Base-by-base conservation (phyloP, 2,888 invertebrate species). In the Cryptocheilus praepositus region DNA sequence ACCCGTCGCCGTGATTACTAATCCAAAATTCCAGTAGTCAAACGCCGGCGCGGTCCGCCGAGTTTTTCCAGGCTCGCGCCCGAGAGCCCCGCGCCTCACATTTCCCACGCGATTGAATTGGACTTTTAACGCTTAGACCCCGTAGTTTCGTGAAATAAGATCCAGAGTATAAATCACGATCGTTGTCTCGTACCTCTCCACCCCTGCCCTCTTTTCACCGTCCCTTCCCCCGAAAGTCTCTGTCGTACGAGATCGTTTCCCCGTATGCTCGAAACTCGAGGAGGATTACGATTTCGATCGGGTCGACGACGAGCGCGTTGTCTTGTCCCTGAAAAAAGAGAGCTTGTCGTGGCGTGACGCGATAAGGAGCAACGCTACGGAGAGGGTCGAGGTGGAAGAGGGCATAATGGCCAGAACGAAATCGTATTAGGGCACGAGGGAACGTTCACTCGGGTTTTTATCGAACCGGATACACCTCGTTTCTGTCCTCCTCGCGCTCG, bases 371-470 rank as follows among this genome's bases (percentile, higher is more conserved):
- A 18, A 18, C 36, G 56, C 36, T 15, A 21, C 43, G 4, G 19
- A 58, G 70, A 25, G 65, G 69, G 45, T 36, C 64, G 49, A 44
- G 66, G 64, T 53, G 76, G 73, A 77, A 65, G 73, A 76, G 76
- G 81, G 78, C 74, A 81, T 83, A 84, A 83, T 82, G 82, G 80
- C 76, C 81, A 80, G 82, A 84, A 84, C 79, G 81, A 82, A 84
- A 84, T 84, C 82, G 83, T 81, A 83, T 84, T 84, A 83, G 80
- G 78, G 75, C 79, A 79, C 76, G 77, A 76, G 74, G 73, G 80
- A 81, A 74, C 79, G 80, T 77, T 73, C 77, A 73, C 76, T 78
- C 71, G 74, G 77, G 44, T 75, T 76, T 83, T 83, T 83, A 82
- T 83, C 80, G 74, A 77, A 76, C 77, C 81, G 80, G 79, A 80